These are phyloP conservation scores for Bucorvus abyssinicus DNA, from an alignment of 2,797 vertebrate genomes.

Conservation along the genomic window DNA sequence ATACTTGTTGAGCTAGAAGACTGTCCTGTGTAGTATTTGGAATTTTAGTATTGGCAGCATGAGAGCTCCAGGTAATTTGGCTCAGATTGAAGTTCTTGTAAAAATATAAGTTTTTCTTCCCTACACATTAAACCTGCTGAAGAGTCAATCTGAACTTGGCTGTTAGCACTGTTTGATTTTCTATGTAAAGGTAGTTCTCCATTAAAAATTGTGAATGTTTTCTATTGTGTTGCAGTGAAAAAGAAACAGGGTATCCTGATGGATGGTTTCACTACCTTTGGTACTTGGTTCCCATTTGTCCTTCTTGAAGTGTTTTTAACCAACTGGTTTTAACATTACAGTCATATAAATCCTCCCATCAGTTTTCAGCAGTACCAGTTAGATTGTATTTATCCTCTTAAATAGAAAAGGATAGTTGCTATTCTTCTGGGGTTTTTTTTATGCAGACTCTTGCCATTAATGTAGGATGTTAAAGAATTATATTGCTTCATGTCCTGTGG, in stretches of 20 bases:
- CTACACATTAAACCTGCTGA: not conserved
- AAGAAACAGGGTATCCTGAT: not conserved
- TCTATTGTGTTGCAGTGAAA: not conserved
- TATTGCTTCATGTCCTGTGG: not conserved
- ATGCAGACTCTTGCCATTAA: not conserved
- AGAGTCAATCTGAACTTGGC: not conserved
- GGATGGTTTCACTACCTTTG: not conserved
- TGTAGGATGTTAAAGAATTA: not conserved
- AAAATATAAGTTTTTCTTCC: not conserved
- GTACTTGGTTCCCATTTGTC: not conserved
- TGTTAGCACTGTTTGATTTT: not conserved
- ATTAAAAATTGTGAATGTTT: not conserved
- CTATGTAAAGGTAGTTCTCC: not conserved
- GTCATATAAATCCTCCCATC: not conserved
- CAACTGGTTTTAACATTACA: not conserved
- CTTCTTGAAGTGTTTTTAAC: not conserved
- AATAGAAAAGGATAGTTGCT: not conserved
- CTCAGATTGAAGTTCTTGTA: not conserved
- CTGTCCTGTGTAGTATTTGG: not conserved
- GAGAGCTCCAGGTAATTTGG: not conserved
- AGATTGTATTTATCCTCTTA: not conserved
- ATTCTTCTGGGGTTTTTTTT: not conserved
- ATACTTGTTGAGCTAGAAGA: not conserved
- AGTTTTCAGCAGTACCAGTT: not conserved
- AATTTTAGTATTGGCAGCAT: not conserved